Conservation (phyloP, 1,140 invertebrate genomes). For the Whitmania pigra region DNA sequence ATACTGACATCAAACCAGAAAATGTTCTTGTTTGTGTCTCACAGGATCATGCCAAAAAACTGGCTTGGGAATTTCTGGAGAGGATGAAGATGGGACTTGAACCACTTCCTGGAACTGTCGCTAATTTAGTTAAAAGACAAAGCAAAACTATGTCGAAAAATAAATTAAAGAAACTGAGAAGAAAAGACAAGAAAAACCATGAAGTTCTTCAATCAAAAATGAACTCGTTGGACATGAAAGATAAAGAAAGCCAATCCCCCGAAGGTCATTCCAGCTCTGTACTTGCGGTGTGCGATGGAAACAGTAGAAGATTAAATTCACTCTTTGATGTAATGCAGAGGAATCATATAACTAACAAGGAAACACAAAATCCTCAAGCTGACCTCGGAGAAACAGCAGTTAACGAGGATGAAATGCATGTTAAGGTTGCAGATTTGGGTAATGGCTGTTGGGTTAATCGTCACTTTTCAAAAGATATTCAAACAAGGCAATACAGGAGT, state of each 20-base stretch:
- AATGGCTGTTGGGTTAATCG: conserved; percentile 39
- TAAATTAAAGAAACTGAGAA: conserved; percentile 94
- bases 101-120: conserved; percentile 60
- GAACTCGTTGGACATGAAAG: too few relatives aligned
- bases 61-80: conserved; percentile 68
- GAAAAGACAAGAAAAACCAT: conserved; percentile 85
- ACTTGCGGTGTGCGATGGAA: too few relatives aligned
- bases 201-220: conserved; percentile 59
- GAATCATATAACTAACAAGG: too few relatives aligned
- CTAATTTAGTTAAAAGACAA: conserved; percentile 54
- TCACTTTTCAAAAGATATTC: conserved; percentile 91
- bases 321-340: too few relatives aligned
- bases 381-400: too few relatives aligned
- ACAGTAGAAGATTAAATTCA: too few relatives aligned
- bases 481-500: conserved; percentile 92
- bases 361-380: too few relatives aligned
- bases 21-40: conserved; percentile 89
- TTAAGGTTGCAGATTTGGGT: too few relatives aligned
- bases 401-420: too few relatives aligned
- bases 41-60: conserved; percentile 68
- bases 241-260: too few relatives aligned
- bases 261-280: too few relatives aligned
- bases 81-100: conserved; percentile 58
- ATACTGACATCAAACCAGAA: conserved; percentile 98
- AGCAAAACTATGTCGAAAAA: conserved; percentile 85